Conservation (phyloP, 1,140 invertebrate genomes). For the Pseudomyrmex sp. region DNA sequence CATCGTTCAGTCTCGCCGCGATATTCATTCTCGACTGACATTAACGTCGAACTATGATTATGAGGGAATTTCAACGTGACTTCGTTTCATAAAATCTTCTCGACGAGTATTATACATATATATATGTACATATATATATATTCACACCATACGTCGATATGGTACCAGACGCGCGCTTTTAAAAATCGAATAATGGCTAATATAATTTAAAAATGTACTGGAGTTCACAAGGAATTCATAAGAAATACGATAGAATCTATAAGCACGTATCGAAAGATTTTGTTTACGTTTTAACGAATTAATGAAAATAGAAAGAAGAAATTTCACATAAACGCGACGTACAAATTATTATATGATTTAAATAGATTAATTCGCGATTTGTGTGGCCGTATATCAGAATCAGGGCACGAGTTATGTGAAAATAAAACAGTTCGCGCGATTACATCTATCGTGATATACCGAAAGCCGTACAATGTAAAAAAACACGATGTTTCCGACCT, state of each 20-base stretch:
- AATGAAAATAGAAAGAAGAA: not conserved
- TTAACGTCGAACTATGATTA: constrained; percentile 34
- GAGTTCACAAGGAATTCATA: too few species aligned
- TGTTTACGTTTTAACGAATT: not conserved
- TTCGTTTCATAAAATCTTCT: constrained; percentile 23
- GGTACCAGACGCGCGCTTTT: not conserved
- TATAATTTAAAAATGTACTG: not conserved
- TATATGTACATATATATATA: too few species aligned
- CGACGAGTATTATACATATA: constrained; percentile 3
- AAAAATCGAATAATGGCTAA: not conserved
- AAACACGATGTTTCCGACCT: constrained; percentile 34
- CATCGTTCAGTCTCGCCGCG: constrained; percentile 33
- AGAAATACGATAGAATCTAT: too few species aligned
- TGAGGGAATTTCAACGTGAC: constrained; percentile 31
- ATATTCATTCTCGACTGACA: constrained; percentile 35
- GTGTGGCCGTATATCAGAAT: constrained; percentile 36
- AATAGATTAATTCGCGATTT: not conserved
- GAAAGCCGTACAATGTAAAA: not conserved
- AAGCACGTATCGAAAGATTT: too few species aligned
- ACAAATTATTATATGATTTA: too few species aligned
- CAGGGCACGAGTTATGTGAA: constrained; percentile 53
- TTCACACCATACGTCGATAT: too few species aligned
- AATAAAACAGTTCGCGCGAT: constrained; percentile 64
- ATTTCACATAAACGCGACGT: not conserved
- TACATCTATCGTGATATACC: constrained; percentile 44